These are phyloP conservation scores for Sphaerophoria rueppellii DNA, from an alignment of 2,888 invertebrate species.

Conservation along the genomic window DNA sequence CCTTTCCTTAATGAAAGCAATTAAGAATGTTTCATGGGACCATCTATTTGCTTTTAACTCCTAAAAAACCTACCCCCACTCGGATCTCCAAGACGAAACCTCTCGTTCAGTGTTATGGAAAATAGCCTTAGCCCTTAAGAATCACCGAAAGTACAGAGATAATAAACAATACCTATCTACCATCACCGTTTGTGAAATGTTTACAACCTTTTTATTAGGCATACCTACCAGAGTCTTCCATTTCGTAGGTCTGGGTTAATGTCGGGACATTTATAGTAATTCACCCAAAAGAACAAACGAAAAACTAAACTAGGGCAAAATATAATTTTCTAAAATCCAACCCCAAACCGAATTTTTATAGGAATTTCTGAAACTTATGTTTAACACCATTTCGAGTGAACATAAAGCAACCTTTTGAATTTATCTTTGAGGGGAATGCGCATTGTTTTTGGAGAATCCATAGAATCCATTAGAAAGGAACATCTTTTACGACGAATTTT, in stretches of 20 bases:
- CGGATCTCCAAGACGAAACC: not conserved
- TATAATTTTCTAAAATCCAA: constrained; percentile 39
- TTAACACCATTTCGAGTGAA: constrained; percentile 37
- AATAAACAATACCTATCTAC: not conserved
- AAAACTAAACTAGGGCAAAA: constrained; percentile 53
- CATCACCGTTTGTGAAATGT: constrained; percentile 8
- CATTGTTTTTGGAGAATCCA: constrained; percentile 50
- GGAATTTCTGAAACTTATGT: constrained; percentile 9
- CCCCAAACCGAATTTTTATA: not conserved
- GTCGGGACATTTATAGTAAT: constrained; percentile 36
- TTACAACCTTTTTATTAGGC: constrained; percentile 29
- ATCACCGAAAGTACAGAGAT: not conserved
- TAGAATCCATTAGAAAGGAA: constrained; percentile 41
- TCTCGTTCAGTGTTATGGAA: not conserved
- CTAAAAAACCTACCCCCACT: not conserved
- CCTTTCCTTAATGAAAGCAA: constrained; percentile 45
- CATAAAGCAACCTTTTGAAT: constrained; percentile 56
- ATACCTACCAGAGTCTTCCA: not conserved
- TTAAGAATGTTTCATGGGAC: constrained; percentile 41
- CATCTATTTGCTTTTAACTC: constrained; percentile 9
- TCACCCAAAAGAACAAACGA: constrained; percentile 18
- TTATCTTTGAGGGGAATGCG: constrained; percentile 50
- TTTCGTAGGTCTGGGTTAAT: constrained; percentile 21
- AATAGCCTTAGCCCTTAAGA: not conserved
- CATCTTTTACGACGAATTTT: constrained; percentile 23